Percentiles rank a stretch among this genome's conserved stretches.
These are phyloP conservation scores for Brachionus rubens DNA, from an alignment of 1,140 invertebrate genomes.

Conservation along the genomic window DNA sequence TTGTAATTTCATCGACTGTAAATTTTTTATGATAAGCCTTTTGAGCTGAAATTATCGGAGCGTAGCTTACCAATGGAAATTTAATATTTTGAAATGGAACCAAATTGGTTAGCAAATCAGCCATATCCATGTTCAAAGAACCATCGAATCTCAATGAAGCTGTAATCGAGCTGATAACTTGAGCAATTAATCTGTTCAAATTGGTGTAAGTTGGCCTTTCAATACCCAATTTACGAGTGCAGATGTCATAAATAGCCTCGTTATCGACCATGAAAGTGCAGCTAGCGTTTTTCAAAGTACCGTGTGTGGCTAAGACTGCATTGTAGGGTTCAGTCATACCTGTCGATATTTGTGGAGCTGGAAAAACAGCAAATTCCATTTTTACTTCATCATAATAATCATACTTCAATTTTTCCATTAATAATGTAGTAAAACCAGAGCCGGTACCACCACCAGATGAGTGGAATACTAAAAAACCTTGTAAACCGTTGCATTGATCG, in stretches of 20 bases:
- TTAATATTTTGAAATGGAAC: conserved; percentile 64
- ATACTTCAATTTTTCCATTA: conserved; percentile 80
- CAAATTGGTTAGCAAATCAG: conserved; percentile 54
- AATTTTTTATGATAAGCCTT: conserved; percentile 61
- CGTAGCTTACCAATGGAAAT: conserved; percentile 77
- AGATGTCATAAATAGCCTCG: conserved; percentile 82
- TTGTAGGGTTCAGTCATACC: conserved; percentile 61
- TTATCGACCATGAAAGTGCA: conserved; percentile 69
- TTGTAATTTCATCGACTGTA: conserved; percentile 62
- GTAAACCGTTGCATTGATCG: conserved; percentile 34
- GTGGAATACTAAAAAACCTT: conserved; percentile 44
- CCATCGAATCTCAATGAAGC: conserved; percentile 65
- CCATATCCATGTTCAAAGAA: conserved; percentile 52
- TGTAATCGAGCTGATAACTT: conserved; percentile 80
- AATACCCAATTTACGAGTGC: conserved; percentile 76
- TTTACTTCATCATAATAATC: conserved; percentile 85
- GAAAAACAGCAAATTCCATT: conserved; percentile 79
- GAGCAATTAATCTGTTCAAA: conserved; percentile 74
- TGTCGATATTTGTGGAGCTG: conserved; percentile 69
- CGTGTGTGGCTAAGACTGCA: conserved; percentile 57
- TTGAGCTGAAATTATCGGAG: conserved; percentile 65
- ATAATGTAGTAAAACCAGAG: conserved; percentile 70
- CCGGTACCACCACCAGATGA: conserved; percentile 67
- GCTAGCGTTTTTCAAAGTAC: conserved; percentile 56
- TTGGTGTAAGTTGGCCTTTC: conserved; percentile 75